These are phyloP conservation scores for Plebejus anna DNA, from an alignment of 2,888 invertebrate species.

Conservation along the genomic window DNA sequence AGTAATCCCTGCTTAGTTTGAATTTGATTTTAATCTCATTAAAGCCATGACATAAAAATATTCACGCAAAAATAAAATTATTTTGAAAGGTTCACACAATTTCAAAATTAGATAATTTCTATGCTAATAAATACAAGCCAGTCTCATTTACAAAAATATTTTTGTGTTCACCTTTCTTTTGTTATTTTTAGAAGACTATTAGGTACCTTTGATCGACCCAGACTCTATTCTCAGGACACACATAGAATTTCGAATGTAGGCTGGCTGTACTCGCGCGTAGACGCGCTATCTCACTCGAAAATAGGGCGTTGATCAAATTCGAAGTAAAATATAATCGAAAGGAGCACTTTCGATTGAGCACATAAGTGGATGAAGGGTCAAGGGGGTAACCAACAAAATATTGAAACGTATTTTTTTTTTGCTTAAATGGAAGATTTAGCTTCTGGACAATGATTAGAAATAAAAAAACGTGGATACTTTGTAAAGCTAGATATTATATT, in stretches of 20 bases:
- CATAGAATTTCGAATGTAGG: background rate
- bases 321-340: no score
- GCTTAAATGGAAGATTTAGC: no score
- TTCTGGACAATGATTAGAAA: no score
- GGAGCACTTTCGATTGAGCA: no score
- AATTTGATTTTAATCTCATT: slow-evolving; percentile 2
- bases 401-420: no score
- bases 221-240: no score
- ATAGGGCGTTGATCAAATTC: background rate
- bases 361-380: no score
- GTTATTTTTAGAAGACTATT: background rate
- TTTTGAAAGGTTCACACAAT: background rate
- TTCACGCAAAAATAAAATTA: background rate
- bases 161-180: background rate
- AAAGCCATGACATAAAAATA: background rate
- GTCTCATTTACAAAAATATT: background rate
- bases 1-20: background rate
- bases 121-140: background rate
- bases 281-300: background rate
- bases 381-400: no score
- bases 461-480: no score
- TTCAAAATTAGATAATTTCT: background rate
- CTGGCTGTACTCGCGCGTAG: no score
- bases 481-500: no score
- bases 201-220: no score